Percentiles rank a stretch among this genome's conserved stretches.
Conservation (phyloP, 2,888 invertebrate species). For the Agrotis segetum region DNA sequence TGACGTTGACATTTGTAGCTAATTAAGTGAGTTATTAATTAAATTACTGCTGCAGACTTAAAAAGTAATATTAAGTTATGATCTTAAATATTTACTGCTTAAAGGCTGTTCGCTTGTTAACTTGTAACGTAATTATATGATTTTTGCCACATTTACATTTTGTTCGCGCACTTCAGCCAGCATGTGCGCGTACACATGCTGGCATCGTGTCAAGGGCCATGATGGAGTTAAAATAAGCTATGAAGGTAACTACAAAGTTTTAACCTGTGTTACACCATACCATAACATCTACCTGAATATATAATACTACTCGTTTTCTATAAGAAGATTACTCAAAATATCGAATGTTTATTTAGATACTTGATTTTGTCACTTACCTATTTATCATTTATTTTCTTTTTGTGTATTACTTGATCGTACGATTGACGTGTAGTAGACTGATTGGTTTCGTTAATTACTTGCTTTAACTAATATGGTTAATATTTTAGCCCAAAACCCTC, state of each 20-base stretch:
- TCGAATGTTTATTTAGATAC: neutral
- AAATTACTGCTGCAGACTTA: neutral
- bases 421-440: neutral
- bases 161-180: too few species aligned
- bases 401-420: neutral
- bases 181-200: too few species aligned
- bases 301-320: neutral
- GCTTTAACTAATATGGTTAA: neutral
- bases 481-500: too few species aligned
- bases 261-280: too few species aligned
- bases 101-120: too few species aligned
- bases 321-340: neutral
- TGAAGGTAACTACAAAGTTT: too few species aligned
- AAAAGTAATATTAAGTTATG: too few species aligned
- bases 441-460: slow-evolving; percentile 5
- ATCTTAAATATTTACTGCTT: too few species aligned
- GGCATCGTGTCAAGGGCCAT: too few species aligned
- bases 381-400: neutral
- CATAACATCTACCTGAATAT: neutral
- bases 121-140: too few species aligned
- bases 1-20: slow-evolving; percentile 1
- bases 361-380: neutral
- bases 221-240: too few species aligned
- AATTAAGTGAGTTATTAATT: slow-evolving; percentile 4
- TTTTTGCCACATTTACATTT: too few species aligned